Conservation (phyloP, 2,797 vertebrate species). For the Gymnoscopelus microlampas region DNA sequence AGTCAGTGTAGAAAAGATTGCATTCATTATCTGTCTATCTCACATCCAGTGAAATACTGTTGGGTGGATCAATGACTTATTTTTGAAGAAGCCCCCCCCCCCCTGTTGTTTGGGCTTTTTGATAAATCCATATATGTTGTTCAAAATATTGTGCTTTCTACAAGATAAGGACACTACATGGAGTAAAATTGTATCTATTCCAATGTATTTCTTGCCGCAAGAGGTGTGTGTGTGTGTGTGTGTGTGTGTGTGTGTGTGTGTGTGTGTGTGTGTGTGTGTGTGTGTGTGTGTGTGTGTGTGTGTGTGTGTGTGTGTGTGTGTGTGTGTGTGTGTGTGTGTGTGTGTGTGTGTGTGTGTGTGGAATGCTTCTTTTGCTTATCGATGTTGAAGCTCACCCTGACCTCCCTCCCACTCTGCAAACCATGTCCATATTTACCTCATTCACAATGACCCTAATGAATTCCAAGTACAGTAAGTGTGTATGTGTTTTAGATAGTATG, state of each 20-base stretch:
- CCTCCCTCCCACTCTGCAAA: conserved; percentile 59
- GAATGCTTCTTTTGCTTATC: conserved; percentile 33
- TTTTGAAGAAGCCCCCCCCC: background rate
- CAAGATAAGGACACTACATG: background rate
- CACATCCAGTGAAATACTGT: background rate
- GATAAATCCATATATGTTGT: background rate
- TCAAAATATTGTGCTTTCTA: background rate
- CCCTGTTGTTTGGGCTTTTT: background rate
- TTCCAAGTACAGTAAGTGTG: background rate
- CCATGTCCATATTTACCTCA: conserved; percentile 45
- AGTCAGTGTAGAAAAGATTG: background rate
- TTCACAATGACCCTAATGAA: conserved; percentile 34
- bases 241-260: conserved; percentile 9
- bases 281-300: conserved; percentile 8
- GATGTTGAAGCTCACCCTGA: conserved; percentile 44
- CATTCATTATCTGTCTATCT: background rate
- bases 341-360: conserved; percentile 4
- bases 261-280: conserved; percentile 19
- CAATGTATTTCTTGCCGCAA: background rate
- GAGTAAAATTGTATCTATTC: background rate
- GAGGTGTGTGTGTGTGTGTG: background rate
- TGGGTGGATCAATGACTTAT: background rate
- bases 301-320: conserved; percentile 1
- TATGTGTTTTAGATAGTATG: conserved; percentile 40
- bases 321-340: background rate